Conservation (phyloP, 35 echinoderm and acorn worm species). For the Eucidaris tribuloides region DNA sequence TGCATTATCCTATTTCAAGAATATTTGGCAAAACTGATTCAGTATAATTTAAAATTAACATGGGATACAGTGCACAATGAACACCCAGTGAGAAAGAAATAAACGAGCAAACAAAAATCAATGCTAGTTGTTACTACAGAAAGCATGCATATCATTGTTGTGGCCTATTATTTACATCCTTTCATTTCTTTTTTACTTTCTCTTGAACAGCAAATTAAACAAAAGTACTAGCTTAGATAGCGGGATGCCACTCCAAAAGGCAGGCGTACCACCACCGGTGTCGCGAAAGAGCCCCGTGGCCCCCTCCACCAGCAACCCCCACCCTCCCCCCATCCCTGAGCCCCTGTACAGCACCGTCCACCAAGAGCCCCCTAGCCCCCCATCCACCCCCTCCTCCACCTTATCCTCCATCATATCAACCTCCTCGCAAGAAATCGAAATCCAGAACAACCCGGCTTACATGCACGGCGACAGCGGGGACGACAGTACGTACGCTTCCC, state of each 20-base stretch:
- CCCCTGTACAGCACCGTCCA: constrained; percentile 7
- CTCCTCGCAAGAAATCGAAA: constrained; percentile 11
- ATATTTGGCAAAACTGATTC: too few species aligned
- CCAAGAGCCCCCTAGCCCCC: neutral
- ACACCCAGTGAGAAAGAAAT: too few species aligned
- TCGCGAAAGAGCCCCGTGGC: neutral
- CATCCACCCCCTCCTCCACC: constrained; percentile 6
- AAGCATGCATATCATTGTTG: too few species aligned
- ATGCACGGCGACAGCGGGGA: constrained; percentile 19
- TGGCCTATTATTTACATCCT: too few species aligned
- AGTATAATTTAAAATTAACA: too few species aligned
- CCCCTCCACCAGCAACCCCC: neutral
- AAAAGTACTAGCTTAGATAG: constrained; percentile 18
- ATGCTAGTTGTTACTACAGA: too few species aligned
- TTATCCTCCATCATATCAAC: constrained; percentile 8
- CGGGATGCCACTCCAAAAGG: neutral
- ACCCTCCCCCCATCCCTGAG: neutral
- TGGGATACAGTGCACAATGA: too few species aligned
- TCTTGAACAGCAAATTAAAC: neutral
- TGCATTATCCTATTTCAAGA: too few species aligned
- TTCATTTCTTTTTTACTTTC: too few species aligned
- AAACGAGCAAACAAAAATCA: too few species aligned
- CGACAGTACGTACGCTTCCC: neutral
- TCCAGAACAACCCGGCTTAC: constrained; percentile 21
- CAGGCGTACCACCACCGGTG: neutral